Base-by-base conservation (phyloP, 1,140 invertebrate genomes). In the Drosophila melanica region DNA sequence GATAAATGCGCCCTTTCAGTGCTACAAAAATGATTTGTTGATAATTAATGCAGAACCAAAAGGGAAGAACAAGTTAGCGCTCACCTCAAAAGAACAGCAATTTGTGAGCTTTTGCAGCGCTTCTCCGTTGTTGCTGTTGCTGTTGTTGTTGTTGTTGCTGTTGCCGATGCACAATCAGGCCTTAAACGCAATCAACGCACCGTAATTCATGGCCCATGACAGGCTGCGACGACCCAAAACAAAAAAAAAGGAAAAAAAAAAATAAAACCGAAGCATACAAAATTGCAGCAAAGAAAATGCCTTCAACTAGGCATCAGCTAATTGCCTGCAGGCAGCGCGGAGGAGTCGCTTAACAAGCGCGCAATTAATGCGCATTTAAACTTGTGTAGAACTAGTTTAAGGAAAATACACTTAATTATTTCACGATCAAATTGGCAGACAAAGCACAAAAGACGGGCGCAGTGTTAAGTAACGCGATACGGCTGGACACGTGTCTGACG, bases 21-120 rank as follows among this genome's bases (percentile, higher is more conserved):
- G 84, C 84, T 75, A 78, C 79, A 77, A 89, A 89, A 89, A 89
- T 89, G 84, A 89, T 89, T 89, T 89, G 84, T 89, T 89, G 84
- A 89, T 89, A 89, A 89, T 89, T 89, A 89, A 89, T 89, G 77
- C 84, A 89, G 78, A 42, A 64, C 41, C 65, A 74, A 77, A 77
- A 77, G 47, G 39, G 47, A 71, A 80, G 70, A 62, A 64, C 30
- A 50, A 55, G 84, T 89, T 89, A 60, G 20, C 39, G 20, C 20
- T 59, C 67, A 67, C 71, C 80, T 67, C 75, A 62, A 77, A 85
- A 82, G 75, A 79, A 79, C 76, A 44, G 69, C 84, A 87, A 87
- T 89, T 87, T 89, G 76, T 87, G 33, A 35, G 33, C 33, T 35
- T 35, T 35, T 35, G 33, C 33, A 35, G 33, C 33, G 30, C 33